Evolutionary conservation across 2,113 vertebrate genomes (phyloP), one percentile per base, ranked within the genome.

Genomic region (Spea bombifrons): DNA sequence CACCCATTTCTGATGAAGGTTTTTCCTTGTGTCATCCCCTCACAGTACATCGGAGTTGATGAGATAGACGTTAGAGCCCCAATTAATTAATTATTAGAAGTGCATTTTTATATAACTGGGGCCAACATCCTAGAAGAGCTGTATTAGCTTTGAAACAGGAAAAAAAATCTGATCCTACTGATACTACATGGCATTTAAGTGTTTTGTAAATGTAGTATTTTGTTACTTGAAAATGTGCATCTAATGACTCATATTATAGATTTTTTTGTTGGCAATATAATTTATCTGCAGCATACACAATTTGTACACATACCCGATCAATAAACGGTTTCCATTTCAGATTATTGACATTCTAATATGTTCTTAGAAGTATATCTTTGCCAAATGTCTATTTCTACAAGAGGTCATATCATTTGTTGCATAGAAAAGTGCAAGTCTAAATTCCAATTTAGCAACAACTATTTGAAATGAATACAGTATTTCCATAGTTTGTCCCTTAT

Each of bases 311-410:
- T 59, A 59, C 12, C 16, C 65, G 75, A 76, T 76, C 75, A 69
- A 76, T 76, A 59, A 7, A 69, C 15, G 67, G 67, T 76, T 76
- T 68, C 75, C 75, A 55, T 76, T 76, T 68, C 45, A 55, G 49
- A 67, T 57, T 76, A 76, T 76, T 57, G 75, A 76, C 57, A 44
- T 76, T 68, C 55, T 75, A 75, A 64, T 75, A 75, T 75, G 73
- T 75, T 50, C 59, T 57, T 44, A 57, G 53, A 8, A 17, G 65
- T 59, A 59, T 76, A 68, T 8, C 43, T 57, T 67, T 76, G 55
- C 65, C 66, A 76, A 59, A 68, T 65, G 57, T 76, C 65, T 76
- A 76, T 76, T 76, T 76, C 75, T 68, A 66, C 52, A 71, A 53
- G 44, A 68, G 65, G 43, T 44, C 66, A 30, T 48, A 68, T 12